Conservation (phyloP, 1,140 invertebrate species). For the Coelopa frigida region DNA sequence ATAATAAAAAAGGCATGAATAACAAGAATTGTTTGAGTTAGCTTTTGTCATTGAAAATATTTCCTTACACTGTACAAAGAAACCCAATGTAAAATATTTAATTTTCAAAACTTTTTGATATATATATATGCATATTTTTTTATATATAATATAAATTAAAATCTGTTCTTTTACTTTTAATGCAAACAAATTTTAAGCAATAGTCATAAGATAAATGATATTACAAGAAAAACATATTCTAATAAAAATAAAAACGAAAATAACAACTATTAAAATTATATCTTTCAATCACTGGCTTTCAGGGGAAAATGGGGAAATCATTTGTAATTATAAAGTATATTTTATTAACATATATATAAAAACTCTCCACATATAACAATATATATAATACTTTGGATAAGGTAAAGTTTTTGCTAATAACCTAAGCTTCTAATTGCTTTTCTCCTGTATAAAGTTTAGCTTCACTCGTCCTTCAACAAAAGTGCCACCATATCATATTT, state of each 20-base stretch:
- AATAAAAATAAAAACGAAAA: slow-evolving; percentile 7
- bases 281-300: neutral
- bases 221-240: neutral
- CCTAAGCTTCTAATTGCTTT: neutral
- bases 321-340: neutral
- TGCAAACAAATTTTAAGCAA: no score
- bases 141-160: neutral
- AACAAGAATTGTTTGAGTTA: no score
- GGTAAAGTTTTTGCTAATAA: neutral
- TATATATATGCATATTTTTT: slow-evolving; percentile 3
- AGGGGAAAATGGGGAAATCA: neutral
- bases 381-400: neutral
- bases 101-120: slow-evolving; percentile 1
- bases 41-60: no score
- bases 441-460: neutral
- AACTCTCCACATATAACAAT: neutral
- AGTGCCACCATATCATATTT: slow-evolving; percentile 10
- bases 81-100: neutral
- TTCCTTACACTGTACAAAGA: no score
- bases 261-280: slow-evolving; percentile 1
- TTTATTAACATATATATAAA: neutral
- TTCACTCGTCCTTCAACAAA: no score
- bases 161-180: slow-evolving; percentile 10
- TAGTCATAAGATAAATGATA: slow-evolving; percentile 5
- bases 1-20: no score